phyloP scores from a whole-genome alignment of 2,888 invertebrate genomes.

The Acanthococcus lagerstroemiae region DNA sequence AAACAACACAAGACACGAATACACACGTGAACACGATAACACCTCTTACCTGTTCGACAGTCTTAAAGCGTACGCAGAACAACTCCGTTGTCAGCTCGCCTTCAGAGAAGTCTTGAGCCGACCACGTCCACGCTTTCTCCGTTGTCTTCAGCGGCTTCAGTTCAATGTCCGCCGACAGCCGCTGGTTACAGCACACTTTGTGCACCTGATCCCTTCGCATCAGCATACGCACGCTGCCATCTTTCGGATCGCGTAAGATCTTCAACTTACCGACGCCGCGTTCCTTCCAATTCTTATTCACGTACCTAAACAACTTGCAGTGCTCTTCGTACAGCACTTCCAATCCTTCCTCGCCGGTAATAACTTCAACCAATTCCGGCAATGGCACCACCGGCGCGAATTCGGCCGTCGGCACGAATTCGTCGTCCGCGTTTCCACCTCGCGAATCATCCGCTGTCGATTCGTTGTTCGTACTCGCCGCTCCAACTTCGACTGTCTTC shows the following conservation, averaged over 20 bases:
- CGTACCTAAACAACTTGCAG: constrained; percentile 59
- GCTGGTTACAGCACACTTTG: constrained; percentile 76
- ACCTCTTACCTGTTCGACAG: constrained; percentile 20
- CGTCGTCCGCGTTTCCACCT: constrained; percentile 47
- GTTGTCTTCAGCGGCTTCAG: constrained; percentile 56
- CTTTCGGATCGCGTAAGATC: constrained; percentile 45
- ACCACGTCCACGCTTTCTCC: constrained; percentile 44
- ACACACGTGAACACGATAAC: no score
- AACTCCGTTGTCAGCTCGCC: constrained; percentile 58
- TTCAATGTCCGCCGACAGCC: constrained; percentile 54
- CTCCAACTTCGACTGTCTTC: neutral
- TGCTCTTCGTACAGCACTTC: constrained; percentile 57
- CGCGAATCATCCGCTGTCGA: neutral
- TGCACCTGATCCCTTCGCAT: constrained; percentile 65
- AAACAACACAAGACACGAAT: no score
- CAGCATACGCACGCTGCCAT: constrained; percentile 51
- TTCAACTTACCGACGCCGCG: constrained; percentile 69
- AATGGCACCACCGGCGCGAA: constrained; percentile 61
- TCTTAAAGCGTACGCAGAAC: constrained; percentile 69
- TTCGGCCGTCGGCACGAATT: constrained; percentile 66
- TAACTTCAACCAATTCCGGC: constrained; percentile 58
- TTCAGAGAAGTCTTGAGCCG: constrained; percentile 63
- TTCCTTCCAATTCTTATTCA: constrained; percentile 69
- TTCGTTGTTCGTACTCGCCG: constrained; percentile 56
- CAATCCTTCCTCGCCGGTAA: constrained; percentile 66